Percentiles rank a stretch among this genome's conserved stretches.
Conservation (phyloP, 2,888 invertebrate species). For the Rhagophthalmus giganteus region DNA sequence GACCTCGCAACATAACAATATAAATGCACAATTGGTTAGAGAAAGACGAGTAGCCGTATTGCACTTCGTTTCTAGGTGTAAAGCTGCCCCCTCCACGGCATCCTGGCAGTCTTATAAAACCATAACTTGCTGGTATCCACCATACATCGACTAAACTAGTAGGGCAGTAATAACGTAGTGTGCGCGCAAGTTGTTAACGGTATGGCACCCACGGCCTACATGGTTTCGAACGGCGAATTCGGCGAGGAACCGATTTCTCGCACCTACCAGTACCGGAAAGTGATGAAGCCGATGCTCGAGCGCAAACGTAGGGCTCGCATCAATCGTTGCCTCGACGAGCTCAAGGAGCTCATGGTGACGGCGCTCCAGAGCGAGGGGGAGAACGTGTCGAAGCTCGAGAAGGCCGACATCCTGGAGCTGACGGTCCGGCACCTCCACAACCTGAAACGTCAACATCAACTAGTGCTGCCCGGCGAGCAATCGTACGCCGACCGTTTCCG, state of each 20-base stretch:
- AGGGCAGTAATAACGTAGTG: constrained; percentile 14
- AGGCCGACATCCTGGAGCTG: constrained; percentile 82
- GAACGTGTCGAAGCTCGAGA: constrained; percentile 81
- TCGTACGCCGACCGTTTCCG: constrained; percentile 61
- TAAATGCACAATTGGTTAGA: constrained; percentile 9
- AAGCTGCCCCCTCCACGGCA: constrained; percentile 25
- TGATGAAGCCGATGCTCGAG: constrained; percentile 81
- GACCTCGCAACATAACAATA: constrained; percentile 19
- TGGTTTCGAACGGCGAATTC: constrained; percentile 62
- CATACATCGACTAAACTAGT: constrained; percentile 8
- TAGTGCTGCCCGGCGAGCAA: constrained; percentile 63
- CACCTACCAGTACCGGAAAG: constrained; percentile 81
- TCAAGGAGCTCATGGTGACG: constrained; percentile 80
- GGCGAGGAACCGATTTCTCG: constrained; percentile 73
- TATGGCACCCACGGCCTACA: constrained; percentile 62
- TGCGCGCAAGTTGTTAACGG: constrained; percentile 10
- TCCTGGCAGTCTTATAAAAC: constrained; percentile 33
- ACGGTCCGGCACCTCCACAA: constrained; percentile 78
- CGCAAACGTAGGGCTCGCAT: constrained; percentile 78
- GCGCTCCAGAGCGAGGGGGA: constrained; percentile 78
- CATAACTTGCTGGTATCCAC: constrained; percentile 23
- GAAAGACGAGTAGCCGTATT: constrained; percentile 11
- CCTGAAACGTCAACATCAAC: constrained; percentile 60
- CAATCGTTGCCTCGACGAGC: constrained; percentile 76
- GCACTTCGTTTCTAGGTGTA: constrained; percentile 21